Conservation (phyloP, 2,888 invertebrate genomes). For the Athalia cordata region DNA sequence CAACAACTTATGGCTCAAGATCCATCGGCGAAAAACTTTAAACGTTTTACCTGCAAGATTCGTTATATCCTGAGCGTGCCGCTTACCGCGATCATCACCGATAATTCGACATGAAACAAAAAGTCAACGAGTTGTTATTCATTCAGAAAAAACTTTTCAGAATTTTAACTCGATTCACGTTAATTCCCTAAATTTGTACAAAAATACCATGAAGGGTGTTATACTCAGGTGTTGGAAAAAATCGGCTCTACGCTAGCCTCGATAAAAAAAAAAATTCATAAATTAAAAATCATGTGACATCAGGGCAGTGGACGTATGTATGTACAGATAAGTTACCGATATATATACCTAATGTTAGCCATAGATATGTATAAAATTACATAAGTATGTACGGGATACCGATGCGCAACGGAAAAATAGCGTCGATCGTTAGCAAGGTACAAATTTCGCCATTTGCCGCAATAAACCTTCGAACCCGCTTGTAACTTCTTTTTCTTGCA, state of each 20-base stretch:
- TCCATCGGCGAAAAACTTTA: too few species aligned
- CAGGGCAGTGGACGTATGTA: not conserved
- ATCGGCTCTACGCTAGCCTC: not conserved
- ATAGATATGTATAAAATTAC: not conserved
- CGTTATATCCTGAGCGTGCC: not conserved
- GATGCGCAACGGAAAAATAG: constrained; percentile 53
- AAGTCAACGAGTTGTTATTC: constrained; percentile 25
- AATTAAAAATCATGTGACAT: constrained; percentile 7
- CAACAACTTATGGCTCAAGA: too few species aligned
- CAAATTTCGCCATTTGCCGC: constrained; percentile 73
- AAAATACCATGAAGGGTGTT: too few species aligned
- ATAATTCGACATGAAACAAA: constrained; percentile 21
- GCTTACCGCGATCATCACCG: not conserved
- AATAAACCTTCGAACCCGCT: constrained; percentile 70
- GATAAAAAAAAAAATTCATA: not conserved
- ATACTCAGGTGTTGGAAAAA: too few species aligned
- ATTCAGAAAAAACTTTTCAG: constrained; percentile 8
- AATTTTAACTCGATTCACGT: not conserved
- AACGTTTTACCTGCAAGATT: constrained; percentile 44
- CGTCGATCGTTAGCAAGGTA: constrained; percentile 71
- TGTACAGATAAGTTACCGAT: not conserved
- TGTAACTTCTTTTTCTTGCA: constrained; percentile 71
- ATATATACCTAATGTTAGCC: not conserved
- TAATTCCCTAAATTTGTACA: too few species aligned
- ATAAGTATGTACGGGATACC: constrained; percentile 4